Evolutionary conservation across 2,113 vertebrate genomes (phyloP).

Genomic region (Leuciscus idus): DNA sequence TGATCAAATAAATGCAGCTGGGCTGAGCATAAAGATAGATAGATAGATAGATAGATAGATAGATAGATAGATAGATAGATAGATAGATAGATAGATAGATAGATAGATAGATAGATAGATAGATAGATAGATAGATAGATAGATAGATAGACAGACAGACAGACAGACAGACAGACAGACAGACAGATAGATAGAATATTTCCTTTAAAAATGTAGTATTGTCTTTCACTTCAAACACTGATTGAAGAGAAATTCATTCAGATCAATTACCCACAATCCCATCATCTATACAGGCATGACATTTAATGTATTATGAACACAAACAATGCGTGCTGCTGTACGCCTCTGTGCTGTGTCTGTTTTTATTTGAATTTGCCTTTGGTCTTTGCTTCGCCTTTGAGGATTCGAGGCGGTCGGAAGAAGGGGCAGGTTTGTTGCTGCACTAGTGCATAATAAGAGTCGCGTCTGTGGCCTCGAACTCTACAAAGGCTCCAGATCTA

Average conservation of each 20-base stretch:
- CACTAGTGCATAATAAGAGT: constrained; percentile 60
- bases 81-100: too few relatives aligned
- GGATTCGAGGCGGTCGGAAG: constrained; percentile 47
- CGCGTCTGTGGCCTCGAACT: constrained; percentile 52
- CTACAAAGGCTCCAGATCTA: constrained; percentile 63
- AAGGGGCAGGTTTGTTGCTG: constrained; percentile 56
- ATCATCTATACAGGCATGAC: constrained; percentile 22
- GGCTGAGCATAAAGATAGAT: too few relatives aligned
- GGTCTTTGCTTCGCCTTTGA: constrained; percentile 58
- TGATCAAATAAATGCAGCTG: too few relatives aligned
- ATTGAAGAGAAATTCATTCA: neutral
- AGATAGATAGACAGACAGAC: too few relatives aligned
- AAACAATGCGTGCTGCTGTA: constrained; percentile 48
- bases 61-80: too few relatives aligned
- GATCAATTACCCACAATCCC: constrained; percentile 41
- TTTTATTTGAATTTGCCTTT: constrained; percentile 65
- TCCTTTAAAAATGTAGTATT: neutral
- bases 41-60: too few relatives aligned
- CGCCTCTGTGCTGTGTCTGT: constrained; percentile 25
- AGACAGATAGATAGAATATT: neutral
- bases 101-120: too few relatives aligned
- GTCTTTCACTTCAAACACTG: neutral
- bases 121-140: too few relatives aligned
- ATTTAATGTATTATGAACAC: constrained; percentile 61
- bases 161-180: too few relatives aligned